Percentiles rank a stretch among this genome's conserved stretches.
These are phyloP conservation scores for Anolis carolinensis DNA, from an alignment of 2,113 vertebrate genomes.

Conservation along the genomic window DNA sequence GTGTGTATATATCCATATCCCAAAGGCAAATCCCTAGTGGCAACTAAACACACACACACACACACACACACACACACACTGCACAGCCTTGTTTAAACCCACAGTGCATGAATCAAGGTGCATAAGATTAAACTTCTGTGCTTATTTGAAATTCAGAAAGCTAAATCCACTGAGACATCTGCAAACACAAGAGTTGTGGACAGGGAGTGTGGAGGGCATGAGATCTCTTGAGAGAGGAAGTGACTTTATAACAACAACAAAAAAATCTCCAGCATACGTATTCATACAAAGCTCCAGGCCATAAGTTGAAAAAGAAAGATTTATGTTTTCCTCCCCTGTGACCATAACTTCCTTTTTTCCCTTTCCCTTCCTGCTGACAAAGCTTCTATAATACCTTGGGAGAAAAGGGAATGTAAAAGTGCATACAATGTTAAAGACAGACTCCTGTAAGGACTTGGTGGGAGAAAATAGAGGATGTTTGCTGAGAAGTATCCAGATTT, in stretches of 20 bases:
- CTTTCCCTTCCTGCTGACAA: constrained; percentile 17
- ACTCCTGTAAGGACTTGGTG: rapidly evolving
- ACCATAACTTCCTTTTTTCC: constrained; percentile 10
- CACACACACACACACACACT: no score
- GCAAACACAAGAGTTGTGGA: constrained; percentile 12
- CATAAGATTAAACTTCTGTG: neutral
- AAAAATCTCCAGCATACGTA: constrained; percentile 18
- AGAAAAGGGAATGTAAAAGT: neutral
- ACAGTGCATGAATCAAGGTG: neutral
- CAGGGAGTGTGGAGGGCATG: neutral
- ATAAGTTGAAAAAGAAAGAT: constrained; percentile 39
- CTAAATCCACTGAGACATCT: neutral
- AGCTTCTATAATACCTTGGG: constrained; percentile 23
- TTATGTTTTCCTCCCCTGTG: constrained; percentile 47
- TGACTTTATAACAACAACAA: neutral
- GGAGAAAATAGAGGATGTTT: neutral
- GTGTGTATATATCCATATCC: neutral
- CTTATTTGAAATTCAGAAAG: constrained; percentile 16
- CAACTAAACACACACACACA: neutral
- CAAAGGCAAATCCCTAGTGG: neutral
- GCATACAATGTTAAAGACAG: neutral
- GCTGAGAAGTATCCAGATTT: neutral
- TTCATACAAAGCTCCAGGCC: neutral
- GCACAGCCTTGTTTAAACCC: neutral
- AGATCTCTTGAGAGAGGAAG: neutral